Evolutionary conservation across 2,888 invertebrate genomes (phyloP).

Genomic region (Venusia cambrica): DNA sequence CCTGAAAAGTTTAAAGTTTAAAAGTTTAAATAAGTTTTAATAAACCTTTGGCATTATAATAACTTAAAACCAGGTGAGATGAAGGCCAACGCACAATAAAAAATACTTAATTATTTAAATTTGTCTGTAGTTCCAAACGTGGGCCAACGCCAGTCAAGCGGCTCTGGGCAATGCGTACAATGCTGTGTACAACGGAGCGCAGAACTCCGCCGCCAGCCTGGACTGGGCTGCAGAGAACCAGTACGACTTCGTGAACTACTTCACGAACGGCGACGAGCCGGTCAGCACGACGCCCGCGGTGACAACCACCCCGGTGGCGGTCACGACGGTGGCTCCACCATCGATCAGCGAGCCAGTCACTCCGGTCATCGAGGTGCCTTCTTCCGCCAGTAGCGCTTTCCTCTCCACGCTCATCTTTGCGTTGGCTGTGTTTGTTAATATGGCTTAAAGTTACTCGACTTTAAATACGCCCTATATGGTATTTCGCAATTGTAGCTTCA

Average conservation of each 20-base stretch:
- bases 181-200: constrained; percentile 37
- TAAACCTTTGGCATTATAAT: too few relatives aligned
- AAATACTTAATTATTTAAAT: too few relatives aligned
- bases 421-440: constrained; percentile 41
- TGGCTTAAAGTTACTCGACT: too few relatives aligned
- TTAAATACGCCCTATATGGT: too few relatives aligned
- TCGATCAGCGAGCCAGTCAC: constrained; percentile 41
- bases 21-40: too few relatives aligned
- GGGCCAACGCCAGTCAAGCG: constrained; percentile 42
- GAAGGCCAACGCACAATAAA: too few relatives aligned
- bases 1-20: too few relatives aligned
- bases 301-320: constrained; percentile 5
- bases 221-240: constrained; percentile 41
- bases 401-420: constrained; percentile 43
- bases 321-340: constrained; percentile 30
- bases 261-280: constrained; percentile 36
- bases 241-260: constrained; percentile 46
- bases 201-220: constrained; percentile 39
- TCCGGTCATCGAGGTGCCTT: constrained; percentile 40
- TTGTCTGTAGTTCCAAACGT: constrained; percentile 64
- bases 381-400: constrained; percentile 45
- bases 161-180: constrained; percentile 37
- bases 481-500: too few relatives aligned
- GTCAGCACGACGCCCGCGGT: constrained; percentile 21
- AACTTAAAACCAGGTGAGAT: too few relatives aligned